Base-by-base conservation (phyloP, 1,140 invertebrate genomes). In the Teleopsis dalmanni region DNA sequence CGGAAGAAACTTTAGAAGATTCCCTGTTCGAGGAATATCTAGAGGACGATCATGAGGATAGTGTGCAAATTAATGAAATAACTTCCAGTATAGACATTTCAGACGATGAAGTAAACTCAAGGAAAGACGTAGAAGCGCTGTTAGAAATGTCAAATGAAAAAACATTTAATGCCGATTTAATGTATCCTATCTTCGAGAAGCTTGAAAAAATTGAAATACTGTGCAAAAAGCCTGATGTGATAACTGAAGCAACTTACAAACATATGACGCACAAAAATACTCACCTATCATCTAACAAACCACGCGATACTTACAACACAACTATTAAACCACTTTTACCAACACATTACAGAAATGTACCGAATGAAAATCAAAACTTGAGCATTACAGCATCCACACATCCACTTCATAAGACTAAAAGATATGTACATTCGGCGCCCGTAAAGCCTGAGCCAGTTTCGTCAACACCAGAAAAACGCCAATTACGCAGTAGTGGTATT, bases 51-150 rank as follows among this genome's bases (percentile, higher is more conserved):
- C 13, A 23, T 14, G 49, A 50, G 14, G 29, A 13, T 14, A 68
- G 73, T 13, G 78, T 80, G 19, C 78, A 80, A 60, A 79, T 79
- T 40, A 77, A 80, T 57, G 78, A 80, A 59, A 75, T 80, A 10
- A 79, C 77, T 5, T 78, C 77, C 7, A 77, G 73, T 50, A 18
- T 44, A 8, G 10, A 11, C 8, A n/a, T n/a, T n/a, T n/a, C n/a
- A n/a, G n/a, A n/a, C n/a, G n/a, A n/a, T n/a, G n/a, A 19, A 42
- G 14, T 16, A 31, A 9, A 36, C 23, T 11, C 4, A 37, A 27
- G 14, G 33, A 16, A 34, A 47, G 22, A 29, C 16, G 40, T 26
- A 42, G 8, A 4, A 23, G 13, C 37, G 26, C 3, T 14, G 22
- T 22, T 10, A 43, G 16, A 19, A 18, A 34, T 21, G 1, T 42